phyloP scores from a whole-genome alignment of 2,888 invertebrate species.

The Zygothrica quintamaculata region DNA sequence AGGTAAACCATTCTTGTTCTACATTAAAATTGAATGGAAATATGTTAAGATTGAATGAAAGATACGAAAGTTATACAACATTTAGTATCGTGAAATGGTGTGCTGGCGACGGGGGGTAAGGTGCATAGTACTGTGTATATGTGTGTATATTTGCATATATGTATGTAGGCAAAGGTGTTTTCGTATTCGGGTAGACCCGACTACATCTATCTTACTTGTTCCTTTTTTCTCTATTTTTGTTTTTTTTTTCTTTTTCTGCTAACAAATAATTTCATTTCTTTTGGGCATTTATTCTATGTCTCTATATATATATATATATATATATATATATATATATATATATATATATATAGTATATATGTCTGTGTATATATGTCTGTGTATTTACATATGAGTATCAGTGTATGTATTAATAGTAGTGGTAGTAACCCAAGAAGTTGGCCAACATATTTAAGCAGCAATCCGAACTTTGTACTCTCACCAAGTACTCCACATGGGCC shows the following conservation, averaged over 20 bases:
- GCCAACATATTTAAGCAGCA: conserved; percentile 39
- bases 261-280: conserved; percentile 76
- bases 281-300: conserved; percentile 32
- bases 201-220: conserved; percentile 71
- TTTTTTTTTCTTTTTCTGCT: conserved; percentile 44
- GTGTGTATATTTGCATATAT: conserved; percentile 1
- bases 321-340: conserved; percentile 10
- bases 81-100: too few species aligned
- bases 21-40: too few species aligned
- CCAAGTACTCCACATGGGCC: conserved; percentile 18
- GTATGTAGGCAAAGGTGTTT: conserved; percentile 22
- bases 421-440: conserved; percentile 26
- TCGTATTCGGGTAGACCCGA: conserved; percentile 54
- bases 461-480: conserved; percentile 23
- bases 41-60: too few species aligned
- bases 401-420: not conserved
- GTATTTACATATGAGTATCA: not conserved
- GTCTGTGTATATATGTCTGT: not conserved
- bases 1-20: too few species aligned
- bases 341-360: too few species aligned
- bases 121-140: too few species aligned
- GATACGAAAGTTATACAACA: too few species aligned
- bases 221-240: conserved; percentile 39
- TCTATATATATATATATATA: not conserved
- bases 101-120: too few species aligned